Base-by-base conservation (phyloP, 1,140 invertebrate species). In the Conopomorpha cramerella region DNA sequence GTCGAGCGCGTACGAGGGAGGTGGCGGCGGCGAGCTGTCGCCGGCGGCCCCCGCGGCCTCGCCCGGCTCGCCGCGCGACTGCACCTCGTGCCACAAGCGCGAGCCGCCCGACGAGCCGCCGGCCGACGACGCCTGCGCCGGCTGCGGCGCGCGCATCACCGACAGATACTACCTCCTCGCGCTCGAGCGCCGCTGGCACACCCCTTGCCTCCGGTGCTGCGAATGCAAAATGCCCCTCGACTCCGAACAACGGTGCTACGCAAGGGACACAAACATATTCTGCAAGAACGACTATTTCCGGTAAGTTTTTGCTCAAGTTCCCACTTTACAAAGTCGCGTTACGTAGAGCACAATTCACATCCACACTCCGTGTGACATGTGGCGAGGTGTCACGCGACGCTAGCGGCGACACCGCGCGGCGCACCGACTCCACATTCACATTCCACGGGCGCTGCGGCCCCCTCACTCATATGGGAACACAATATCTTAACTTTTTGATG, bases 281-380 rank as follows among this genome's bases (percentile, higher is more conserved):
- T 98, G 95, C 84, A 96, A 96, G 77, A 93, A 95, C 60, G 95
- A 98, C 72, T 98, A 98, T 78, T 93, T 95, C 83, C 91, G 93
- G 95, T 97, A 68, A 88, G 89, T 81, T n/a, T n/a, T n/a, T n/a
- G n/a, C n/a, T n/a, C n/a, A n/a, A n/a, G n/a, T n/a, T n/a, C n/a
- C n/a, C n/a, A n/a, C n/a, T n/a, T n/a, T n/a, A n/a, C n/a, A n/a
- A n/a, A n/a, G n/a, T n/a, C n/a, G n/a, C n/a, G n/a, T n/a, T n/a
- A n/a, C n/a, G n/a, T n/a, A n/a, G n/a, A n/a, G n/a, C n/a, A n/a
- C n/a, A n/a, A n/a, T n/a, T n/a, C n/a, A n/a, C n/a, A n/a, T n/a
- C n/a, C n/a, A n/a, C n/a, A n/a, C n/a, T n/a, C n/a, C n/a, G n/a
- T n/a, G n/a, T n/a, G n/a, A n/a, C n/a, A n/a, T n/a, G n/a, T n/a